These are phyloP conservation scores for Linurgus olivaceus DNA, from an alignment of 2,797 vertebrate species.

Conservation along the genomic window DNA sequence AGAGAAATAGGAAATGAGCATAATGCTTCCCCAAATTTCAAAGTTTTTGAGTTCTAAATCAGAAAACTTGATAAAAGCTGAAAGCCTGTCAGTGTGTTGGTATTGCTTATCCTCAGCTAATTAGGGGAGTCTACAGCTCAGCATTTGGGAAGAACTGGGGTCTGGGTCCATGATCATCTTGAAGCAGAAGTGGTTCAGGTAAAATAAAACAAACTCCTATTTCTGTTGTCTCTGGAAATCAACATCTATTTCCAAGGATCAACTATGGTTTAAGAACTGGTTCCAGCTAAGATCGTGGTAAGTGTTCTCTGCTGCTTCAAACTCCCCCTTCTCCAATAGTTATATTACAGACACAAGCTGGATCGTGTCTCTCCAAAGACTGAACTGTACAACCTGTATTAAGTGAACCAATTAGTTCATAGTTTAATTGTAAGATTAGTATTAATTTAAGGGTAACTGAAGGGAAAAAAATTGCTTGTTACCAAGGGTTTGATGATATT, in stretches of 20 bases:
- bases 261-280: background rate
- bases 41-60: background rate
- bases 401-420: background rate
- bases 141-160: background rate
- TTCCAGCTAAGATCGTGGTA: background rate
- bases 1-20: background rate
- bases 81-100: background rate
- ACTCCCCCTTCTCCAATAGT: background rate
- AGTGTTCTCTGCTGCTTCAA: background rate
- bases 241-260: background rate
- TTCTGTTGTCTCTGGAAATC: background rate
- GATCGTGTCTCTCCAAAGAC: background rate
- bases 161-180: background rate
- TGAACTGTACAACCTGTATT: background rate
- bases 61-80: background rate
- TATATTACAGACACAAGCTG: background rate
- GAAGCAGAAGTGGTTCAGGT: background rate
- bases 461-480: background rate
- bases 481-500: background rate
- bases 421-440: background rate
- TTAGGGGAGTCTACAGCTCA: background rate
- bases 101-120: background rate
- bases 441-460: background rate
- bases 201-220: background rate
- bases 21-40: background rate